Conservation (phyloP, 1,140 invertebrate genomes). For the Drosophila kurseongensis region DNA sequence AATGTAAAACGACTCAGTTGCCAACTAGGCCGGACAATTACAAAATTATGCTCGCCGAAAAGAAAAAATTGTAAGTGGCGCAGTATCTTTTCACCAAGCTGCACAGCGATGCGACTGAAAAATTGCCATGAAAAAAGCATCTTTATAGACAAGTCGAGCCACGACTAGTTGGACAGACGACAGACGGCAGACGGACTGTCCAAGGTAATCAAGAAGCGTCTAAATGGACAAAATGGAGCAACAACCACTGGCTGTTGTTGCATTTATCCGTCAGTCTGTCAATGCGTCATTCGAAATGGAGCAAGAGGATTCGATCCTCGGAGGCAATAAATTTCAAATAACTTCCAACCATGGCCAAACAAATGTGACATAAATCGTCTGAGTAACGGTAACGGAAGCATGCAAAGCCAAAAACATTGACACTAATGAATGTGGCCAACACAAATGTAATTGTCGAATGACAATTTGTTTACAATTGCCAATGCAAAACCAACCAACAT, state of each 20-base stretch:
- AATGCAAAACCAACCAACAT: constrained; percentile 22
- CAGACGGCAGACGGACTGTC: constrained; percentile 27
- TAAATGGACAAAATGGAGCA: constrained; percentile 81
- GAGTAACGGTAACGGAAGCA: constrained; percentile 55
- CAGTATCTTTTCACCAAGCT: constrained; percentile 65
- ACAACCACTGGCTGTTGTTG: constrained; percentile 31
- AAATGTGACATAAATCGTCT: constrained; percentile 62
- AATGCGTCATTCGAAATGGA: constrained; percentile 72
- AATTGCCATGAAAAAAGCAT: constrained; percentile 53
- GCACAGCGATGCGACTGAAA: constrained; percentile 51
- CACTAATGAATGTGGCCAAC: constrained; percentile 73
- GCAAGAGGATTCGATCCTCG: constrained; percentile 66
- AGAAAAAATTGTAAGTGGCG: constrained; percentile 17
- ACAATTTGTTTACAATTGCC: constrained; percentile 75
- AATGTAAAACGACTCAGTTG: constrained; percentile 51
- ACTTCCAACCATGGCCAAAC: constrained; percentile 43
- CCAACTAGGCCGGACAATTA: constrained; percentile 67
- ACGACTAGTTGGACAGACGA: constrained; percentile 31
- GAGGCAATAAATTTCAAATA: constrained; percentile 68
- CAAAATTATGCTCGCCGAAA: constrained; percentile 62
- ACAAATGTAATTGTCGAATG: constrained; percentile 70
- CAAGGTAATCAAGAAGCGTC: constrained; percentile 77
- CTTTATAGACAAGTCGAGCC: constrained; percentile 54
- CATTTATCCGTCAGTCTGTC: constrained; percentile 52
- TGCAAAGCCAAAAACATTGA: constrained; percentile 67